phyloP scores from a whole-genome alignment of 2,888 invertebrate genomes.

The Salticus scenicus region DNA sequence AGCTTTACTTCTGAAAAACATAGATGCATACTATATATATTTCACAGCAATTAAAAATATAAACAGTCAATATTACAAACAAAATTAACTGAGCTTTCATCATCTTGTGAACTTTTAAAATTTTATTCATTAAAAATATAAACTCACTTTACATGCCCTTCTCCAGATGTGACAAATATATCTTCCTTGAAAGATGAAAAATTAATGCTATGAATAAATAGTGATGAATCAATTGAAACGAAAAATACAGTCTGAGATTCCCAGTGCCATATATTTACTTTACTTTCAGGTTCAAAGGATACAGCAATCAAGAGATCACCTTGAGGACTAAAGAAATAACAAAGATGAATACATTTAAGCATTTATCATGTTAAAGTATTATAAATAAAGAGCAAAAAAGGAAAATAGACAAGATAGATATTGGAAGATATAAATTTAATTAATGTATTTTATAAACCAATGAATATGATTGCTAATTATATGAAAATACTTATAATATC shows the following conservation, averaged over 20 bases:
- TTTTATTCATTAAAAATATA: neutral
- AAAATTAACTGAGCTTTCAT: no score
- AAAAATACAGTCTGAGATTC: neutral
- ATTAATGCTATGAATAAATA: neutral
- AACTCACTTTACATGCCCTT: slow-evolving; percentile 24
- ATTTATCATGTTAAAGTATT: no score
- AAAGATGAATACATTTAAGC: neutral
- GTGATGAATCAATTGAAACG: neutral
- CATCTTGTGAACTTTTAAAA: no score
- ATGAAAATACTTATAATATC: no score
- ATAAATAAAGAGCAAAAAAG: no score
- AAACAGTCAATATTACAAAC: no score
- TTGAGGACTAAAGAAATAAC: slow-evolving; percentile 27
- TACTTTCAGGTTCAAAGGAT: slow-evolving; percentile 28
- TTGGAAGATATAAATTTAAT: no score
- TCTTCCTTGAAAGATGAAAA: neutral
- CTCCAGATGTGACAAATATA: slow-evolving; percentile 27
- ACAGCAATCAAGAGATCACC: slow-evolving; percentile 22
- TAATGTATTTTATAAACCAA: no score
- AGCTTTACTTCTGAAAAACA: no score
- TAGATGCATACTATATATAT: no score
- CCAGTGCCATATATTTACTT: slow-evolving; percentile 28
- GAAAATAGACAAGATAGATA: no score
- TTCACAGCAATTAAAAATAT: neutral
- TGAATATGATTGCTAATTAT: no score